Evolutionary conservation across 2,113 vertebrate species (phyloP), one percentile per base, ranked within the genome.

Genomic region (Cryptotis parvus): DNA sequence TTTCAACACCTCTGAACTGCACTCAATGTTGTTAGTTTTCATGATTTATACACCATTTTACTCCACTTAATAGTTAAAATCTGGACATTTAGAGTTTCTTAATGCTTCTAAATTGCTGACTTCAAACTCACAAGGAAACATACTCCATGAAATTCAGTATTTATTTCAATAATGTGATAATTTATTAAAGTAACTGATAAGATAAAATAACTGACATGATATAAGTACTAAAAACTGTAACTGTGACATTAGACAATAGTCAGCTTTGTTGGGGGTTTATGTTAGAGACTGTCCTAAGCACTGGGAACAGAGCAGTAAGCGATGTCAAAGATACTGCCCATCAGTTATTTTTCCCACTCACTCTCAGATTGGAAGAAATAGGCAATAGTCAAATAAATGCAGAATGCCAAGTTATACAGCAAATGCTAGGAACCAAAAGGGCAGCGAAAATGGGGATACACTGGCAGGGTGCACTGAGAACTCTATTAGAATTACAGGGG

Each of bases 51-150:
- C 1, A 72, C 1, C 24, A 70, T 61, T 63, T 89, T 58, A 84
- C 9, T 75, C 69, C 22, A 27, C 55, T 75, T 89, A 37, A 9
- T 37, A 61, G 18, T 69, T 16, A 4, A 85, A 84, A 74, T 69
- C n/a, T 84, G 49, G 45, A 24, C 8, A 70, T 81, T 26, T 63
- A 26, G 72, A 65, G 76, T 26, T 55, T 41, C 14, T 27, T 80
- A 95, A 93, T 31, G 76, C 16, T 24, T 58, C 43, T 45, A 89
- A 69, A 81, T 87, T 68, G 27, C 82, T 29, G 81, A 91, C 43
- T 84, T 78, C 74, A 90, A 91, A 91, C 43, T 29, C 55, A 78
- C 68, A 82, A 73, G 14, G 14, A 84, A 94, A 82, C 14, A 84
- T 45, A 78, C 12, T 12, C 15, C 69, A 76, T 0, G 49, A 33